Percentiles rank a stretch among this genome's conserved stretches.
phyloP scores from a whole-genome alignment of 2,113 vertebrate genomes.

The Odocoileus virginianus region DNA sequence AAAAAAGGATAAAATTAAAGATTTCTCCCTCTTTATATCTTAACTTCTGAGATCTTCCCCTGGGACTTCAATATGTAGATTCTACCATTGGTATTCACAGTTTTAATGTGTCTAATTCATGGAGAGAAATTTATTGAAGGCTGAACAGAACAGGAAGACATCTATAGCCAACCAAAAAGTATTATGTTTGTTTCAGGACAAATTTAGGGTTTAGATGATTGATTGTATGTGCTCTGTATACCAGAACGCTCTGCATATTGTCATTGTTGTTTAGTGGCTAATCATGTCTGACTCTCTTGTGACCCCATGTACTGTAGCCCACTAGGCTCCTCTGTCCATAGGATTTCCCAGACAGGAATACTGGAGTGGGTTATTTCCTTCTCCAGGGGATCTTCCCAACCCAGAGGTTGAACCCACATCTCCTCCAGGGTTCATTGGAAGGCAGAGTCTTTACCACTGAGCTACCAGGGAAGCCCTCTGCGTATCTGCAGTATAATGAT shows the following conservation, averaged over 20 bases:
- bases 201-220: not conserved
- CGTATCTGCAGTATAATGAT: not conserved
- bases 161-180: not conserved
- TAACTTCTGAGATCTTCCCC: not conserved
- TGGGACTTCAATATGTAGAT: not conserved
- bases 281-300: not conserved
- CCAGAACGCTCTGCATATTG: not conserved
- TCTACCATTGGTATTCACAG: not conserved
- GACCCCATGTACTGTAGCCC: not conserved
- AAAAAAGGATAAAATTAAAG: not conserved
- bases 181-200: not conserved
- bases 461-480: not conserved
- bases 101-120: not conserved
- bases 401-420: not conserved
- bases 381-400: not conserved
- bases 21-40: not conserved
- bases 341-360: not conserved
- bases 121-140: not conserved
- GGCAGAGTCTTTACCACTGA: not conserved
- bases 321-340: not conserved
- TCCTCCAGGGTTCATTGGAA: not conserved
- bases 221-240: not conserved
- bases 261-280: not conserved
- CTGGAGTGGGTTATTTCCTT: not conserved
- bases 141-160: not conserved